phyloP scores from a whole-genome alignment of 2,888 invertebrate species.

The Nyleta sp. region DNA sequence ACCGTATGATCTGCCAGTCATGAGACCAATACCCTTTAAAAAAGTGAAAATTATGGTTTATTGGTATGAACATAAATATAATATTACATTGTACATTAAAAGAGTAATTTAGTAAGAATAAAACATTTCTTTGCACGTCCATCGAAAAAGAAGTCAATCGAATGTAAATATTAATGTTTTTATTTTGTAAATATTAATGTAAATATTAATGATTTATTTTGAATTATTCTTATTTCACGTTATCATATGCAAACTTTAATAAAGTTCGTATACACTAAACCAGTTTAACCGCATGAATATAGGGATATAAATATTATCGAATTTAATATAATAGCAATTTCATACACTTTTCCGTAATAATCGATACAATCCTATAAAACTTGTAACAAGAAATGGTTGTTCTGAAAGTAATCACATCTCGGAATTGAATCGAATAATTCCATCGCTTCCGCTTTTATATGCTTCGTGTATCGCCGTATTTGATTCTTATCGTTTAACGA shows the following conservation, averaged over 20 bases:
- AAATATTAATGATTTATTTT: too few species aligned
- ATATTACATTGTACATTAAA: too few species aligned
- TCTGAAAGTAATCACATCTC: conserved; percentile 52
- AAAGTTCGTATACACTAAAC: background rate
- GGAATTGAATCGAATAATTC: conserved; percentile 54
- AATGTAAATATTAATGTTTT: too few species aligned
- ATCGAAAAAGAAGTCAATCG: too few species aligned
- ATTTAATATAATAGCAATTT: conserved; percentile 22
- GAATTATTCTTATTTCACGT: too few species aligned
- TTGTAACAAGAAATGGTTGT: conserved; percentile 38
- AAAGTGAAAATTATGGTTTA: too few species aligned
- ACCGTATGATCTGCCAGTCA: too few species aligned
- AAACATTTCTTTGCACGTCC: too few species aligned
- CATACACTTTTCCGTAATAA: conserved; percentile 34
- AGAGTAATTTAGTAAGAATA: too few species aligned
- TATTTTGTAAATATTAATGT: too few species aligned
- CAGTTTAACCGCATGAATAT: background rate
- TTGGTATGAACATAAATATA: too few species aligned
- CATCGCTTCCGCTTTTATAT: conserved; percentile 40
- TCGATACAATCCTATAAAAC: conserved; percentile 43
- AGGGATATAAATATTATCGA: conserved; percentile 26
- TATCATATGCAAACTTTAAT: background rate
- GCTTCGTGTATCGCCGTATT: conserved; percentile 54
- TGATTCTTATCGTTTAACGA: conserved; percentile 65
- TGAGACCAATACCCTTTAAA: too few species aligned